Conservation (phyloP, 2,888 invertebrate genomes). For the Lamellibrachia satsuma region DNA sequence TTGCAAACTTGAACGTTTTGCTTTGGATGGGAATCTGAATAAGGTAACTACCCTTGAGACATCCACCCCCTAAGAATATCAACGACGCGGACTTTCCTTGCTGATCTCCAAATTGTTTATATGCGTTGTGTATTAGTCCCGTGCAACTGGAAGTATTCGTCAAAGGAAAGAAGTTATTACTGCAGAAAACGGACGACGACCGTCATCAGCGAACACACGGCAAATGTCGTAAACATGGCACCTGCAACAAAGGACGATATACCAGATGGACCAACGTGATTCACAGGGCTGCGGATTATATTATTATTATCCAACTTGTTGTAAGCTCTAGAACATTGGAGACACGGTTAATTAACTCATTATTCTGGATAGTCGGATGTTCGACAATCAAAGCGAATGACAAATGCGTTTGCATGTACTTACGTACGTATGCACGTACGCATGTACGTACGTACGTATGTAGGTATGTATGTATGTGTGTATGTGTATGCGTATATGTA, state of each 20-base stretch:
- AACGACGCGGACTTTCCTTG: not conserved
- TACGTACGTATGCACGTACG: not conserved
- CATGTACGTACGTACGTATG: not conserved
- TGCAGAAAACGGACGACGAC: not conserved
- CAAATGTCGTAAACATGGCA: not conserved
- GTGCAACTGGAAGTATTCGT: not conserved
- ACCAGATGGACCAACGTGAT: not conserved
- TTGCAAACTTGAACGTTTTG: no score
- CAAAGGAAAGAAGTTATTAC: not conserved
- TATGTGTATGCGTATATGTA: no score
- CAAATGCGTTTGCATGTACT: not conserved
- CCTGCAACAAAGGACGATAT: not conserved
- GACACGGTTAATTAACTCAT: no score
- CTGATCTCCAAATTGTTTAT: not conserved
- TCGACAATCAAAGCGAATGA: no score
- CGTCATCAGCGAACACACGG: not conserved
- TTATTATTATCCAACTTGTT: no score
- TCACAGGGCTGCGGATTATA: not conserved
- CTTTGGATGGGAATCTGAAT: no score
- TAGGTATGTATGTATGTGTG: not conserved
- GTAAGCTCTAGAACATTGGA: no score
- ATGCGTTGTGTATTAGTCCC: not conserved
- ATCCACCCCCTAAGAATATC: no score
- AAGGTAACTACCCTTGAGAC: no score
- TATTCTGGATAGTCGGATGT: no score